Percentiles rank a stretch among this genome's conserved stretches.
phyloP scores from a whole-genome alignment of 2,797 vertebrate species.

The Sparidentex hasta region DNA sequence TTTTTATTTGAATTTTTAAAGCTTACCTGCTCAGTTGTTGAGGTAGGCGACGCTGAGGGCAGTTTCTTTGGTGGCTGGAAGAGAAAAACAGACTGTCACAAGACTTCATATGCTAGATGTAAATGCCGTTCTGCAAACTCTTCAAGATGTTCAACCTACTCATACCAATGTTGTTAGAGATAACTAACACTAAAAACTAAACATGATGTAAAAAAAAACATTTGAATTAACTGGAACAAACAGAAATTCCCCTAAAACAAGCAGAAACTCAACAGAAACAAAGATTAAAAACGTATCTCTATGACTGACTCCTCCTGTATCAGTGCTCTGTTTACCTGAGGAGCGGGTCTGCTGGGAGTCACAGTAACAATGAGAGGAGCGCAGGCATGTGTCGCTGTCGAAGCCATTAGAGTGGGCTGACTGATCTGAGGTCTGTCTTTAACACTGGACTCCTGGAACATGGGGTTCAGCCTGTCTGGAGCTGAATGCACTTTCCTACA shows the following conservation, averaged over 20 bases:
- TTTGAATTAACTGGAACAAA: too few relatives aligned
- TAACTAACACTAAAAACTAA: too few relatives aligned
- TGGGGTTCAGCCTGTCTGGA: constrained; percentile 77
- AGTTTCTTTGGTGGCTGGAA: constrained; percentile 67
- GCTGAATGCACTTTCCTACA: constrained; percentile 73
- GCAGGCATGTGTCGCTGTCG: constrained; percentile 53
- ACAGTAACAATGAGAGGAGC: constrained; percentile 8
- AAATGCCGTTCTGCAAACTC: not conserved
- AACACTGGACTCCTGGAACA: constrained; percentile 70
- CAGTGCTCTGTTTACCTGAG: constrained; percentile 72
- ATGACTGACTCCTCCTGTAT: not conserved
- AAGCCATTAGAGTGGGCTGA: constrained; percentile 73
- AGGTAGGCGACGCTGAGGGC: not conserved
- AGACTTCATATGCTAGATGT: not conserved
- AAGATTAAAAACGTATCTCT: not conserved
- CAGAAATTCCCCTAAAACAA: too few relatives aligned
- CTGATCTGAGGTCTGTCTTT: constrained; percentile 59
- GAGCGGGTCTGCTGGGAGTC: constrained; percentile 62
- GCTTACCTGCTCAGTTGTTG: constrained; percentile 59
- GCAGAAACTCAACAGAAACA: too few relatives aligned
- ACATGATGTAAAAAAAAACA: too few relatives aligned
- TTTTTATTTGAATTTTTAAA: not conserved
- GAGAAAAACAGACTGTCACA: not conserved
- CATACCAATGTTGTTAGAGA: too few relatives aligned
- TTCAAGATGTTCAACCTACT: too few relatives aligned